Percentiles rank a stretch among this genome's conserved stretches.
These are phyloP conservation scores for Phyllostomus hastatus DNA, from an alignment of 2,113 vertebrate genomes.

Conservation along the genomic window DNA sequence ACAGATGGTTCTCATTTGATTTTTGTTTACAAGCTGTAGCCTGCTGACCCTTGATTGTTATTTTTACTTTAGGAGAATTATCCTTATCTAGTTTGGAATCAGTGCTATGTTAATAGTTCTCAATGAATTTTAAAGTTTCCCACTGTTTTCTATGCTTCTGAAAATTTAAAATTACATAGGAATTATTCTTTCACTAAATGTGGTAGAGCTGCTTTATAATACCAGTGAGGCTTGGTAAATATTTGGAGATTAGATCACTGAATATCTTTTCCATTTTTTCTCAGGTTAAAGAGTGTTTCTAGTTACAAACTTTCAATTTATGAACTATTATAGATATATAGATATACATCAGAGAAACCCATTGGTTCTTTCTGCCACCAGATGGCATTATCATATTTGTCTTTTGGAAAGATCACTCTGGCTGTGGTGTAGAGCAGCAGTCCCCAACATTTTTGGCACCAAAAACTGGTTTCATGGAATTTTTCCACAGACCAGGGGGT, in stretches of 20 bases:
- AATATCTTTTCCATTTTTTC: not conserved
- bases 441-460: too few species aligned
- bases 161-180: not conserved
- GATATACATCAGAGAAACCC: not conserved
- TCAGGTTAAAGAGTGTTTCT: not conserved
- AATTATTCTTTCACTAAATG: not conserved
- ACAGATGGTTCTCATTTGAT: not conserved
- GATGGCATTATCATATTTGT: not conserved
- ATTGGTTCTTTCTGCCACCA: not conserved
- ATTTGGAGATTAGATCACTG: not conserved
- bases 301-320: not conserved
- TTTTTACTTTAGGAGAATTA: not conserved
- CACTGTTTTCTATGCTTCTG: not conserved
- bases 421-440: not conserved
- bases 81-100: not conserved
- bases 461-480: too few species aligned
- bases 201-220: not conserved
- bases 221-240: not conserved
- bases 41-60: not conserved
- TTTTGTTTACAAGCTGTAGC: not conserved
- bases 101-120: not conserved
- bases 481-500: too few species aligned
- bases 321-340: not conserved
- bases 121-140: not conserved
- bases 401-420: not conserved